Conservation (phyloP, 2,888 invertebrate genomes). For the Lasioglossum malachurum region DNA sequence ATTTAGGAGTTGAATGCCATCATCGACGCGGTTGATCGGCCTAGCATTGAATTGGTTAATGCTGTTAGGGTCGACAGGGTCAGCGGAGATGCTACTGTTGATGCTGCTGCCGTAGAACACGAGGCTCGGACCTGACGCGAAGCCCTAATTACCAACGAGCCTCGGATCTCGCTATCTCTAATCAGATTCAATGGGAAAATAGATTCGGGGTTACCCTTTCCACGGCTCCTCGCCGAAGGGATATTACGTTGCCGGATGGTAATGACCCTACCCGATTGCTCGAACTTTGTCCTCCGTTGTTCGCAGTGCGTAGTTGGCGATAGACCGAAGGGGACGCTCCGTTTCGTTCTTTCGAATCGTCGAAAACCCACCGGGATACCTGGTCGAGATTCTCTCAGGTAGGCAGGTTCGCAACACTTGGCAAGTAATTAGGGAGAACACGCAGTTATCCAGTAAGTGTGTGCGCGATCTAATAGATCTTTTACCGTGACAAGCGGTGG, state of each 20-base stretch:
- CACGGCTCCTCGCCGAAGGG: conserved; percentile 63
- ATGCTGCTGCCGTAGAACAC: not conserved
- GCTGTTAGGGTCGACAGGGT: conserved; percentile 19
- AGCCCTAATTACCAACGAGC: conserved; percentile 47
- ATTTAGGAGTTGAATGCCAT: conserved; percentile 15
- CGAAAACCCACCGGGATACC: conserved; percentile 6
- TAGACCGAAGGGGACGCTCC: conserved; percentile 58
- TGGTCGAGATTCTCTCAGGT: conserved; percentile 22
- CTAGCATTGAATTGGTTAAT: conserved; percentile 37
- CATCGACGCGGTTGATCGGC: conserved; percentile 1
- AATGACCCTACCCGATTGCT: conserved; percentile 68
- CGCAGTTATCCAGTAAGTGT: not conserved
- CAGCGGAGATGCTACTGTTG: not conserved
- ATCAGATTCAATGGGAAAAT: conserved; percentile 77
- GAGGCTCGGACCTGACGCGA: not conserved
- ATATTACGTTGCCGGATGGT: conserved; percentile 72
- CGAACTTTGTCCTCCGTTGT: conserved; percentile 59
- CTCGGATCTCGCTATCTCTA: conserved; percentile 64
- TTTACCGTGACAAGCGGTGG: not conserved
- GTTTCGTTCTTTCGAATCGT: conserved; percentile 32
- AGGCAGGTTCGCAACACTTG: conserved; percentile 10
- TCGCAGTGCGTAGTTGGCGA: conserved; percentile 68
- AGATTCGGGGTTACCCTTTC: conserved; percentile 67
- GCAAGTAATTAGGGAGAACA: not conserved
- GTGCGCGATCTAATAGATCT: not conserved